Evolutionary conservation across 2,888 invertebrate species (phyloP), one percentile per base, ranked within the genome.

Genomic region (Microplitis manilae): DNA sequence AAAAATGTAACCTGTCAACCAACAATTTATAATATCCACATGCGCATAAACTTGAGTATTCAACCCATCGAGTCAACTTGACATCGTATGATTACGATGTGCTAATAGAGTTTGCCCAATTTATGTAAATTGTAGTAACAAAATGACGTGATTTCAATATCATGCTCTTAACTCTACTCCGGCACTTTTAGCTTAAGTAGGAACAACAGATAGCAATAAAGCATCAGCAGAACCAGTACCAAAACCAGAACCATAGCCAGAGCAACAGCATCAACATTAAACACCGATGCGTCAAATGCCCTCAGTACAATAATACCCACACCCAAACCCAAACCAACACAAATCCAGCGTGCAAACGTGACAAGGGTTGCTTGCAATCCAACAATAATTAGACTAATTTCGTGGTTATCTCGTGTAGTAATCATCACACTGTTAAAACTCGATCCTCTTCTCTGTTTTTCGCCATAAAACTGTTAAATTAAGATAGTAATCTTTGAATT

Each of bases 311-410:
- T 64, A 41, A 61, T 20, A 30, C 30, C 30, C 30, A 30, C 30
- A 30, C 30, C 30, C 30, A 30, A 30, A 30, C 30, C 30, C 30
- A 30, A 30, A 30, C 30, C 30, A 30, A 30, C 30, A 30, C 30
- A 2, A 30, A 30, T 30, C 30, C 30, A 65, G 50, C n/a, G 65
- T 39, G 64, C 67, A 75, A 81, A 81, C 81, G 76, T 77, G 81
- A 80, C 77, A 77, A 75, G 73, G 79, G 78, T 82, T 80, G 77
- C 81, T 73, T 77, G 77, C 65, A 81, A 72, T 78, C 72, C 78
- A 62, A 73, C 71, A 75, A 79, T 77, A 82, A 82, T 81, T 82
- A 82, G 79, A 79, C 77, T 82, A 80, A 82, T 82, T 82, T 78
- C 74, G 80, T 72, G 82, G 73, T 80, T 30, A 30, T 30, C 30